Evolutionary conservation across 2,113 vertebrate species (phyloP), one percentile per base, ranked within the genome.

Genomic region (Urocolius indicus): DNA sequence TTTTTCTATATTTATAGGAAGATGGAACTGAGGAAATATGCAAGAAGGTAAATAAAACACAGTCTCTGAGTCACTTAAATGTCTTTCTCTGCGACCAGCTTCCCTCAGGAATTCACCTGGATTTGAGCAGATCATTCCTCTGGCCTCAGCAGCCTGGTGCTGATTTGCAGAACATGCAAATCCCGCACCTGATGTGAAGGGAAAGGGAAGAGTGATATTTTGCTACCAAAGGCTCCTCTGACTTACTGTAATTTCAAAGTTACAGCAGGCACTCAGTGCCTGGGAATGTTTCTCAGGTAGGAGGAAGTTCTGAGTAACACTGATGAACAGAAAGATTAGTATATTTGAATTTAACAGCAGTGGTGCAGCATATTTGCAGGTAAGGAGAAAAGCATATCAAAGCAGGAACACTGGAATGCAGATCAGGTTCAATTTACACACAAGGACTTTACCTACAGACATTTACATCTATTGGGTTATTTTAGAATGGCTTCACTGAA

Each of bases 381-480:
- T 59, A 71, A 74, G 27, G 21, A 86, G 30, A 69, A 89, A 84
- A 54, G 2, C 2, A 2, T 46, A 83, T 58, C 78, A 58, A 65
- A 89, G 62, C 65, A 30, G 10, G 32, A 81, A 59, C 0, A 1
- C 45, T 61, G 62, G 49, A 78, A 65, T 45, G 41, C 0, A 0
- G n/a, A 41, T 54, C 58, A 73, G 23, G 20, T 73, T 79, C 19
- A 54, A 16, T 46, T 82, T 74, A 83, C 2, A 6, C 20, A n/a
- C 13, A n/a, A 59, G 72, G 29, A 66, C 38, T 72, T 89, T n/a
- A 62, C 62, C 20, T 43, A 45, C 36, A 81, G 38, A 30, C 16
- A 43, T 16, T 32, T 79, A 46, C 9, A 41, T 48, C 32, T 5
- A 30, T 55, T 61, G 59, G 41, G 61, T 49, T 27, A 76, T 89